Evolutionary conservation across 92 coral and sea anemone genomes (phyloP), one percentile per base, ranked within the genome.

Genomic region (Scolanthus callimorphus): DNA sequence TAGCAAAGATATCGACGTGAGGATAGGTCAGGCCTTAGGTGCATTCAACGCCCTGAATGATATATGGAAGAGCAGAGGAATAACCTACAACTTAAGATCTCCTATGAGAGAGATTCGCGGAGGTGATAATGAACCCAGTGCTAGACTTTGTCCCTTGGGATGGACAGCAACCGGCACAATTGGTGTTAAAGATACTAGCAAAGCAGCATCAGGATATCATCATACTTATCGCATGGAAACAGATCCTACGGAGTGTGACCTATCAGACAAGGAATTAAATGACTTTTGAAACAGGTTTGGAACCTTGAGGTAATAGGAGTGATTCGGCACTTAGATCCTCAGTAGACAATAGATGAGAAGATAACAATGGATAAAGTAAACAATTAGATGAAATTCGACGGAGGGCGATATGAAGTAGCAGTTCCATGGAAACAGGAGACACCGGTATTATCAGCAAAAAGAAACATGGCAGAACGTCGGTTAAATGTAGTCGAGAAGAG

Each of bases 291-390:
- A 58, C 28, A 62, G 49, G 55, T 78, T 67, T 78, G 79, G 74
- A 71, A 78, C 56, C 78, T 78, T n/a, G 79, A 78, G 27, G 63
- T 70, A 22, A 63, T 70, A 41, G 85, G 85, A 17, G 55, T 78
- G 6, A 56, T 50, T n/a, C 41, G 65, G 46, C 49, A 31, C 13
- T 24, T 43, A 28, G 54, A 41, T 31, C 74, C 81, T 20, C 57
- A 46, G 50, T 61, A 65, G 81, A 74, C 74, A 27, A 57, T 70
- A 31, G 29, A 74, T 31, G 68, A 74, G 59, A 25, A 39, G 31
- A 27, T 31, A 0, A 70, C 81, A 20, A 51, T 56, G 45, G 41
- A 65, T 68, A 77, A 77, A 44, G 76, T 59, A 20, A 67, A 49
- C 27, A 57, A 74, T 24, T 75, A 68, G 31, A 37, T 69, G 20